Conservation (phyloP, 2,113 vertebrate genomes). For the Serinus canaria region DNA sequence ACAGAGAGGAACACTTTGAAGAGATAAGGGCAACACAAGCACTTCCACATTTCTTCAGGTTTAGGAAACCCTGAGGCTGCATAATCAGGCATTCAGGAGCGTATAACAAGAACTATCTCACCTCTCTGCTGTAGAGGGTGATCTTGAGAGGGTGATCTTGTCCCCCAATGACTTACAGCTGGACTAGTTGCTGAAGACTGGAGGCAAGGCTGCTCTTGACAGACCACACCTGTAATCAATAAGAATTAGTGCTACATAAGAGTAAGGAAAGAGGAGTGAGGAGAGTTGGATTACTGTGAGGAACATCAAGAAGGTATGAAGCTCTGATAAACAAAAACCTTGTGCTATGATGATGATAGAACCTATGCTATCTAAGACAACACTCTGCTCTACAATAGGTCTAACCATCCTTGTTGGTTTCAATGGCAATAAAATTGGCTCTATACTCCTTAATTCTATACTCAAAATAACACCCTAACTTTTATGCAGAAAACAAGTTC, state of each 20-base stretch:
- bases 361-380: no score
- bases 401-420: neutral
- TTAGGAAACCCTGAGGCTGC: neutral
- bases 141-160: no score
- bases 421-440: neutral
- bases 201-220: no score
- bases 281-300: no score
- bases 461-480: neutral
- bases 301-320: no score
- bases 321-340: no score
- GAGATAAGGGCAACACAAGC: neutral
- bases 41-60: fast-evolving
- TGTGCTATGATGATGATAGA: no score
- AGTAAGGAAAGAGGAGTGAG: no score
- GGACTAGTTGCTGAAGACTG: no score
- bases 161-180: no score
- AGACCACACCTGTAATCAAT: no score
- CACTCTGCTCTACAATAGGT: neutral
- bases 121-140: neutral
- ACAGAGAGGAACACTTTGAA: neutral
- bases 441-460: neutral
- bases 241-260: no score
- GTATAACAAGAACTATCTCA: neutral
- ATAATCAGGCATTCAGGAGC: neutral
- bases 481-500: neutral